phyloP scores from a whole-genome alignment of 1,140 invertebrate genomes.

The Pseudoatta argentina region DNA sequence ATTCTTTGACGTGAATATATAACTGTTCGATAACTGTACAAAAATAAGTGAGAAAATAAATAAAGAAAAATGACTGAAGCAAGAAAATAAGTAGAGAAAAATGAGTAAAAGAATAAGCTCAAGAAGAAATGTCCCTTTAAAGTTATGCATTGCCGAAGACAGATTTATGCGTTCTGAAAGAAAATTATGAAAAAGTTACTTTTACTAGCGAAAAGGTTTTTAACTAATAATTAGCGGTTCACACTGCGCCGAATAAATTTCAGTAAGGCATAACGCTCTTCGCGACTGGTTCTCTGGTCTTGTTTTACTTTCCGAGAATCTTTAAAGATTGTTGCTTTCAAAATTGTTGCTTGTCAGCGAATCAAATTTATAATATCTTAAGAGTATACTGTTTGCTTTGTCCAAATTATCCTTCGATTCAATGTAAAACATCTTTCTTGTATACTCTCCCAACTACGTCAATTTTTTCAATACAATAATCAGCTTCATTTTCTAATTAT shows the following conservation, averaged over 20 bases:
- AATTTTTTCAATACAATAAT: not conserved
- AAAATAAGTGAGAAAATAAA: not conserved
- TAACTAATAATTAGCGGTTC: slow-evolving; percentile 46
- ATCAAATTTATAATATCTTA: not conserved
- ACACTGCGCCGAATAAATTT: slow-evolving; percentile 31
- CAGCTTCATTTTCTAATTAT: not conserved
- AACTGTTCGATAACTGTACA: not conserved
- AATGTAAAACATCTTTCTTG: not conserved
- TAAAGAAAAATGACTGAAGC: not conserved
- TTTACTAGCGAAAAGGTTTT: slow-evolving; percentile 18
- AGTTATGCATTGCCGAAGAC: not conserved
- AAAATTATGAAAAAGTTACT: not conserved
- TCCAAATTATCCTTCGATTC: not conserved
- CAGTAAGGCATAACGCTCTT: not conserved
- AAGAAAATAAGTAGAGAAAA: not conserved
- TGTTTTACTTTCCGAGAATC: slow-evolving; percentile 7
- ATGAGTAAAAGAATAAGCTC: not conserved
- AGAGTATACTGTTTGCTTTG: slow-evolving; percentile 1
- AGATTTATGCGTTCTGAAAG: slow-evolving; percentile 20
- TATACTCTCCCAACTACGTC: not conserved
- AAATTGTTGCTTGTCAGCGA: not conserved
- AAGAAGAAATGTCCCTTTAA: not conserved
- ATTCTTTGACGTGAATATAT: not conserved
- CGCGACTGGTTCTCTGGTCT: not conserved
- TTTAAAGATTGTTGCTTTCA: slow-evolving; percentile 13